Evolutionary conservation across 2,888 invertebrate genomes (phyloP).

Genomic region (Tipula unca): DNA sequence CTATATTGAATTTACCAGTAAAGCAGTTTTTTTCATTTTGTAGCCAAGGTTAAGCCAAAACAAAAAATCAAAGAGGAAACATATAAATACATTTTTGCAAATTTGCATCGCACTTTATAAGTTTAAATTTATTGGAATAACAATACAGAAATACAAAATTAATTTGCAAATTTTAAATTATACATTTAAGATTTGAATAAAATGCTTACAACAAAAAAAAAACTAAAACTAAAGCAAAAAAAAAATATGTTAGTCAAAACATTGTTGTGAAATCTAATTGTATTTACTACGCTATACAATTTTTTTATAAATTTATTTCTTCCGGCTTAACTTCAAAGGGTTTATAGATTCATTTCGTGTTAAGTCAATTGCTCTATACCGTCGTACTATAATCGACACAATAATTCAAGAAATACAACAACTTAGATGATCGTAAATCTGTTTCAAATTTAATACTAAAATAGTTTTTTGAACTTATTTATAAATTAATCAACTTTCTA

Average conservation of each 20-base stretch:
- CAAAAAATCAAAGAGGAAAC: background rate
- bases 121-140: background rate
- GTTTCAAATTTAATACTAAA: background rate
- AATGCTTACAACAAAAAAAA: background rate
- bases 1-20: background rate
- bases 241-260: background rate
- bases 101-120: background rate
- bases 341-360: background rate
- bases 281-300: background rate
- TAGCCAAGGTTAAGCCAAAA: background rate
- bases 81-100: background rate
- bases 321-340: background rate
- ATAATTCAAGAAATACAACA: background rate
- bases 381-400: background rate
- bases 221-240: background rate
- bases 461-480: background rate
- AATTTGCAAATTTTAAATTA: background rate
- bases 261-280: background rate
- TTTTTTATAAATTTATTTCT: background rate
- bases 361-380: background rate
- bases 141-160: no score
- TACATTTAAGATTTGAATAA: background rate
- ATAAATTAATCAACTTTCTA: background rate
- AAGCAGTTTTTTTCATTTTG: background rate
- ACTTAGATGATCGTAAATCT: background rate